Conservation (phyloP, 2,113 vertebrate genomes). For the Artemisiospiza belli region DNA sequence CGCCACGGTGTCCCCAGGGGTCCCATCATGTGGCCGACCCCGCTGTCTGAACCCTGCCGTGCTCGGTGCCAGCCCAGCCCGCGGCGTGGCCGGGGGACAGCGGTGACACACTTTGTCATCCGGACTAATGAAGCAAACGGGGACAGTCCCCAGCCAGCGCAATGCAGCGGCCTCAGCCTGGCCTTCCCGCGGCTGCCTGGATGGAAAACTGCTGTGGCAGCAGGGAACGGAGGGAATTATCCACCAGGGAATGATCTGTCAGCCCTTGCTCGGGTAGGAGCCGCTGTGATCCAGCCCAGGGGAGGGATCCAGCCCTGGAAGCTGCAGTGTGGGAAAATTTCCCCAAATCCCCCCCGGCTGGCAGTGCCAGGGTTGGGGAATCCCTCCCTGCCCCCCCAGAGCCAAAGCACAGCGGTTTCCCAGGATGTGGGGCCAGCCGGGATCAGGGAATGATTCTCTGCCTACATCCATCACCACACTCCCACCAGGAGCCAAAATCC, state of each 20-base stretch:
- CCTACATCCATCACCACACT: background rate
- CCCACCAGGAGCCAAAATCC: background rate
- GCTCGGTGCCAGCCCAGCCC: background rate
- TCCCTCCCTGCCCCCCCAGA: background rate
- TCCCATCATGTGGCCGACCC: background rate
- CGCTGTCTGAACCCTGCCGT: background rate
- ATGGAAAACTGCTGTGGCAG: background rate
- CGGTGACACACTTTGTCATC: background rate
- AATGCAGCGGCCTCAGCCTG: background rate
- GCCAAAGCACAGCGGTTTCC: accelerated
- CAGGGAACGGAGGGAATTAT: background rate
- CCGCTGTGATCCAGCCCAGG: background rate
- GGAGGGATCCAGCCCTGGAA: background rate
- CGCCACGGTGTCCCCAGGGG: background rate
- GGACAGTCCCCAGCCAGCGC: background rate
- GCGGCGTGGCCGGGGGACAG: background rate
- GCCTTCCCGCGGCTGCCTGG: background rate
- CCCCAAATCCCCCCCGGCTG: background rate
- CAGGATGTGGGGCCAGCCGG: background rate
- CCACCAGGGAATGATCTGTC: background rate
- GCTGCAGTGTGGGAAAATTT: accelerated
- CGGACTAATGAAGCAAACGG: background rate
- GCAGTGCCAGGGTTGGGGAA: accelerated
- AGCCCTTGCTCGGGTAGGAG: accelerated
- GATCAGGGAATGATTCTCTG: accelerated